Evolutionary conservation across 1,140 invertebrate species (phyloP), one percentile per base, ranked within the genome.

Genomic region (Ruditapes philippinarum): DNA sequence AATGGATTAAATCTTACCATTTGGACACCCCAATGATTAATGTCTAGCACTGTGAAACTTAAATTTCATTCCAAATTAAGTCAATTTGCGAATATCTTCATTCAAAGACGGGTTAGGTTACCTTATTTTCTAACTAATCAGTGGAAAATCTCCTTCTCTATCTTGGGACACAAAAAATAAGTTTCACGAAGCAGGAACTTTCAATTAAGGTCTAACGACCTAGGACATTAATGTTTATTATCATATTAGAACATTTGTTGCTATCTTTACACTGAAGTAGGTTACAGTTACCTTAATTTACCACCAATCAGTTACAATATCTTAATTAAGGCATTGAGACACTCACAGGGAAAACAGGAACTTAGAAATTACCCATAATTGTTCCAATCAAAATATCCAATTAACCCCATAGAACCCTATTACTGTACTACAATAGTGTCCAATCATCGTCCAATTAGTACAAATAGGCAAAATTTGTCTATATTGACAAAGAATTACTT

Each of bases 41-140:
- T 88, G 76, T n/a, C 22, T 25, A 54, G 28, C 51, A 42, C 49
- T 28, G 31, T 14, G 54, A 54, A 45, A 54, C 68, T 78, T 45
- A 19, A 40, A 60, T 86, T 78, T 74, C 84, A 57, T 38, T 22
- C 70, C 28, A 86, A 78, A 86, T 86, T 74, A 86, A 86, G 84
- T 78, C 84, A 86, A 86, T 86, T 86, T 86, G 31, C 45, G 36
- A 62, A 74, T 78, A 78, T 78, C 73, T 86, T 54, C 42, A 60
- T 84, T 36, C 40, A 36, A 68, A 65, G 19, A 49, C 25, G 62
- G 62, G 17, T 40, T 49, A 28, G 81, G 28, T 84, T 84, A 84
- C 81, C 81, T 78, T 49, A 25, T 33, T 78, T n/a, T 70, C 33
- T 1, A 38, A 38, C 33, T 38, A 70, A 38, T 38, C 65, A 36